Evolutionary conservation across 2,113 vertebrate genomes (phyloP), one percentile per base, ranked within the genome.

Genomic region (Corythoichthys haematopterus): DNA sequence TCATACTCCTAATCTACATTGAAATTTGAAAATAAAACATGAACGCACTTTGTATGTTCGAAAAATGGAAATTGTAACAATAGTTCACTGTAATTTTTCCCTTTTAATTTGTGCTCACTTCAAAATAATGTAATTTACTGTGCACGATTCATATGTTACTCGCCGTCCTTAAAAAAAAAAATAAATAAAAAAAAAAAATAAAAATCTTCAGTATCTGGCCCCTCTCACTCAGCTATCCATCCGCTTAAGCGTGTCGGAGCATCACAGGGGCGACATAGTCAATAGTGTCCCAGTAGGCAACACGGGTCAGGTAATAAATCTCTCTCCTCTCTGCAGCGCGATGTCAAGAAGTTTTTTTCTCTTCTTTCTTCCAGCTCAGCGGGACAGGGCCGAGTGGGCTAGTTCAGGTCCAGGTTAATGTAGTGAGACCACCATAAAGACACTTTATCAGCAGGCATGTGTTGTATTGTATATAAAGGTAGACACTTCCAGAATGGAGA

Each of bases 231-330:
- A 58, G 61, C 76, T 72, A 74, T 86, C 78, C 70, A 68, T 82
- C 81, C 72, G 61, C 64, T 65, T 52, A 55, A 65, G 40, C 62
- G 56, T 76, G 70, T 73, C 15, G 20, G 65, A 72, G 58, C 72
- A 65, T 75, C 78, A 65, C 70, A 72, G 76, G 78, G 75, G 70
- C 50, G 65, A 71, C 75, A 72, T 67, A 79, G 73, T 73, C 77
- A 69, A 75, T 70, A 60, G 79, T 77, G 73, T 78, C 72, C 72
- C 83, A 76, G 80, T 80, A 81, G 74, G 78, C 73, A 70, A 67
- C 75, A 68, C 81, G 75, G 71, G 77, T 78, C 81, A 75, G 80
- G 71, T 80, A 75, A 85, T 87, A 79, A 87, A 84, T 80, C 77
- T 70, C 65, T 38, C 60, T 74, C 77, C 66, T 50, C 75, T 68